Evolutionary conservation across 2,797 vertebrate genomes (phyloP).

Genomic region (Xerus rutilus): DNA sequence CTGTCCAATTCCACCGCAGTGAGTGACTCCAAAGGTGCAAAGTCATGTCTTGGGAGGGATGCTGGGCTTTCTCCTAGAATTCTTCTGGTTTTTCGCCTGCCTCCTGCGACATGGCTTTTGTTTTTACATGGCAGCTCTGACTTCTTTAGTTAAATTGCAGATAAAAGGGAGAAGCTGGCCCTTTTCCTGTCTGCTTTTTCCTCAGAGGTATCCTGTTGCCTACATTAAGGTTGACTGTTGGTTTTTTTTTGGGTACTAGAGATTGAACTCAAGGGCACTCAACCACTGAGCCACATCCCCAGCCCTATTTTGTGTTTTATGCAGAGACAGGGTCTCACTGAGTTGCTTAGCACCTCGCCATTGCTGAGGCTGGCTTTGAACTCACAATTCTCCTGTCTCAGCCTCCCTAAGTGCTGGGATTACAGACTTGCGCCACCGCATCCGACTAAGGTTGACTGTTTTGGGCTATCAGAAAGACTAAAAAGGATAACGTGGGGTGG

Average conservation of each 20-base stretch:
- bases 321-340: no score
- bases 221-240: not conserved
- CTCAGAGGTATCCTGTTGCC: not conserved
- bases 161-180: not conserved
- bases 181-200: not conserved
- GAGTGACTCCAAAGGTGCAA: not conserved
- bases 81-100: not conserved
- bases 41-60: not conserved
- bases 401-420: no score
- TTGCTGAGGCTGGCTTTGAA: no score
- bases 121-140: not conserved
- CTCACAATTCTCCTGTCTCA: no score
- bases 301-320: no score
- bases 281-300: no score
- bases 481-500: not conserved
- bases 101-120: not conserved
- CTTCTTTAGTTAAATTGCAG: constrained; percentile 11
- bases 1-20: not conserved
- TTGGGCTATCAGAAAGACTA: not conserved
- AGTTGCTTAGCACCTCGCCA: no score
- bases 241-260: no score
- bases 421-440: no score
- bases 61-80: not conserved
- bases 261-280: no score
- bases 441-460: not conserved